Percentiles rank a stretch among this genome's conserved stretches.
Conservation (phyloP, 1,140 invertebrate species). For the Drosophila miranda region DNA sequence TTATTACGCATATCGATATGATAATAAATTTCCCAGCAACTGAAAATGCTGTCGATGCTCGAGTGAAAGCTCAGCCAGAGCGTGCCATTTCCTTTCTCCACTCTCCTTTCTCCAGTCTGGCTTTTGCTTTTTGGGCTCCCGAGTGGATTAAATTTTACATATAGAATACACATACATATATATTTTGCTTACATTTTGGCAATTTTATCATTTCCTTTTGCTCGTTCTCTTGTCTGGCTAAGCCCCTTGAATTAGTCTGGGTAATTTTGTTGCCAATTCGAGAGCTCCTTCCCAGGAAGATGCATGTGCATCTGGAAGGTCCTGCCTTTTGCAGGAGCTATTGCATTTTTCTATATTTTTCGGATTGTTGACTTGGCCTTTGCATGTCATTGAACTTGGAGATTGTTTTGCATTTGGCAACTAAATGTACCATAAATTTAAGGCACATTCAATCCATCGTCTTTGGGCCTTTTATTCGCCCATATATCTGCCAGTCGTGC, state of each 20-base stretch:
- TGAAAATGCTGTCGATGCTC: slow-evolving; percentile 42
- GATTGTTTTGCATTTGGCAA: slow-evolving; percentile 15
- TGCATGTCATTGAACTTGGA: slow-evolving; percentile 58
- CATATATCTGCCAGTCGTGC: slow-evolving; percentile 8
- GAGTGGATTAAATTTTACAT: slow-evolving; percentile 73
- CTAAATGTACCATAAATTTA: slow-evolving; percentile 28
- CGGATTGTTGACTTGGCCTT: slow-evolving; percentile 26
- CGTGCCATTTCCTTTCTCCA: slow-evolving; percentile 32
- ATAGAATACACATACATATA: slow-evolving; percentile 15
- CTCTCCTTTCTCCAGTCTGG: slow-evolving; percentile 7
- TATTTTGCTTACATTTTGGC: slow-evolving; percentile 61
- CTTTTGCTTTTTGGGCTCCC: slow-evolving; percentile 9
- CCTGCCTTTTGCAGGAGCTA: slow-evolving; percentile 54
- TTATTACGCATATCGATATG: slow-evolving; percentile 81
- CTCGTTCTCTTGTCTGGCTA: slow-evolving; percentile 39
- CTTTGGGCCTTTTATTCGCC: slow-evolving; percentile 20
- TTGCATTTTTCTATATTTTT: slow-evolving; percentile 39
- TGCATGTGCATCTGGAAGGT: slow-evolving; percentile 11
- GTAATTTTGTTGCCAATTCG: slow-evolving; percentile 71
- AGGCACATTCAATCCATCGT: slow-evolving; percentile 28
- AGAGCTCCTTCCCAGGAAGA: slow-evolving; percentile 44
- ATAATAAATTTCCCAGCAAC: slow-evolving; percentile 73
- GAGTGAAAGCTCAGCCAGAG: slow-evolving; percentile 51
- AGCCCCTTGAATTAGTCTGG: slow-evolving; percentile 52
- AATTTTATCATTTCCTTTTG: slow-evolving; percentile 50